Percentiles rank a stretch among this genome's conserved stretches.
These are phyloP conservation scores for Onchidella celtica DNA, from an alignment of 2,888 invertebrate genomes.

Conservation along the genomic window DNA sequence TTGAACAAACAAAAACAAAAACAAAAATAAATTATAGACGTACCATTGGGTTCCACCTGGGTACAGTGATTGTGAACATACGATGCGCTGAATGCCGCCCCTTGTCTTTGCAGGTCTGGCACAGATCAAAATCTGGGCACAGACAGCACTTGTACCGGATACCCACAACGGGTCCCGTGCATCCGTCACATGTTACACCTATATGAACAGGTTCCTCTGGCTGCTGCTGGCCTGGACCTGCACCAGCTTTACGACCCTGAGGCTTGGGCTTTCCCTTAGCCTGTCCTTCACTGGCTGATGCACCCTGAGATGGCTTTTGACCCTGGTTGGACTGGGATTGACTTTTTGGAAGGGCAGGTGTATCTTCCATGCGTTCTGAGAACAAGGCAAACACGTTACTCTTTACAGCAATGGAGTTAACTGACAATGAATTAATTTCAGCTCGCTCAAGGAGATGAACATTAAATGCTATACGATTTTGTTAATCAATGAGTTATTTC, in stretches of 20 bases:
- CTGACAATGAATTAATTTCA: no score
- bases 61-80: slow-evolving; percentile 86
- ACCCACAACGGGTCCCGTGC: slow-evolving; percentile 85
- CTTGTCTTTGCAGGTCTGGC: slow-evolving; percentile 86
- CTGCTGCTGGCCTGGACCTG: background rate
- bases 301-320: background rate
- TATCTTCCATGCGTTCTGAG: slow-evolving; percentile 19
- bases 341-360: background rate
- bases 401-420: no score
- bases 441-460: no score
- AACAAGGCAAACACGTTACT: no score
- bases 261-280: background rate
- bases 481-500: no score
- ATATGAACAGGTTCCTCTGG: slow-evolving; percentile 80
- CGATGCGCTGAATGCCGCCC: slow-evolving; percentile 87
- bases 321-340: background rate
- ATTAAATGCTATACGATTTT: no score
- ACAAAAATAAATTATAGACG: background rate
- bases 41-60: slow-evolving; percentile 44
- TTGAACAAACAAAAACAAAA: background rate
- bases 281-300: background rate
- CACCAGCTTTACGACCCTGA: background rate
- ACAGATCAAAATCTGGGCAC: slow-evolving; percentile 91
- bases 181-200: slow-evolving; percentile 88
- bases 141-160: slow-evolving; percentile 91